Base-by-base conservation (phyloP, 2,797 vertebrate species). In the Arrhamphus sclerolepis region DNA sequence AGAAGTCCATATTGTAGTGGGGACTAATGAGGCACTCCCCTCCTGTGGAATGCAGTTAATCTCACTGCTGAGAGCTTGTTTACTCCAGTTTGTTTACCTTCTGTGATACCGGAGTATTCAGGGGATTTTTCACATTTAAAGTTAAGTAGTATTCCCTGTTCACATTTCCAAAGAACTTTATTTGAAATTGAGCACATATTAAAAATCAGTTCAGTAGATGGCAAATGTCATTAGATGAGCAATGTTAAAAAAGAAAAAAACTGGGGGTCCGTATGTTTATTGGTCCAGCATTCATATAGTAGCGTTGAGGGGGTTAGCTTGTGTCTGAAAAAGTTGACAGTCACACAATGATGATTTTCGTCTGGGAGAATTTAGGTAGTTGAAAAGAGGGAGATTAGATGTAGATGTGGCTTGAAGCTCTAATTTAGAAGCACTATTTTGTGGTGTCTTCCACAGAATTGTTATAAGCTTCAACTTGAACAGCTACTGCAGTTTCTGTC, bases 1-100 rank as follows among this genome's bases (percentile, higher is more conserved):
- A 64, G 56, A 39, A 17, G 41, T 10, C 7, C 34, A 16, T 38
- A 20, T 40, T 61, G 19, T 44, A n/a, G 38, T 49, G 34, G 42
- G 16, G 49, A 22, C 34, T 42, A 57, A 63, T 28, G 48, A 34
- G 57, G 41, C 47, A 22, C 76, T 49, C 40, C 72, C 66, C 56
- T 72, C 13, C 29, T 55, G 46, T 64, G 86, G 84, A 82, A 88
- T 75, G 77, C 44, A 42, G 41, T 55, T 81, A 53, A 67, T 82
- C 67, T 47, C 21, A 24, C 51, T 54, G 51, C 43, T 44, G 29
- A 73, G 48, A 19, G 54, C 18, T 39, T 76, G 70, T 81, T 84
- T 75, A 78, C 59, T 56, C 60, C 44, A 53, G 56, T 66, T 64
- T 68, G 77, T 85, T 83, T 85, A 69, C 26, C 22, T 68, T 9